A percentile compares a stretch with the other conserved stretches of the same genome.
Conservation (phyloP, 2,888 invertebrate genomes). For the Mythimna impura region DNA sequence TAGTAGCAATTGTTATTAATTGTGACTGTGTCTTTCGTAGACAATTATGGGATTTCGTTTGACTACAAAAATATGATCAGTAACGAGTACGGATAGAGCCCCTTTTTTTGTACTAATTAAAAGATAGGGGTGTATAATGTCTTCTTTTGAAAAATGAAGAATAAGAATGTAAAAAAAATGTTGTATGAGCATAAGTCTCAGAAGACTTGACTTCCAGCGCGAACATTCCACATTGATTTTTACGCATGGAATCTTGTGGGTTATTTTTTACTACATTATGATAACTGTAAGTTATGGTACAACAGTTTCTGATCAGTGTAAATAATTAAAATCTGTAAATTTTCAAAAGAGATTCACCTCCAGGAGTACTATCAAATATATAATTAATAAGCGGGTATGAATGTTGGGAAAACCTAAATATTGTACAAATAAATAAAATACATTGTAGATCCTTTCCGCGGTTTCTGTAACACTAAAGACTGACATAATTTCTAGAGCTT, state of each 20-base stretch:
- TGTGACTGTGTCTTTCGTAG: too few species aligned
- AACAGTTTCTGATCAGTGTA: slow-evolving; percentile 4
- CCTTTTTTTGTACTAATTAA: too few species aligned
- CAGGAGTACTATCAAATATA: neutral
- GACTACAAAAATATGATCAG: too few species aligned
- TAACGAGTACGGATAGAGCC: too few species aligned
- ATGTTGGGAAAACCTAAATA: slow-evolving; percentile 24
- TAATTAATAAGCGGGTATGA: slow-evolving; percentile 19
- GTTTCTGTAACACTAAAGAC: slow-evolving; percentile 44
- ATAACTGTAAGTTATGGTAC: neutral
- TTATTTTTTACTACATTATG: neutral
- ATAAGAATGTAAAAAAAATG: neutral
- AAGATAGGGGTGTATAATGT: neutral
- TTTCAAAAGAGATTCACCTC: neutral
- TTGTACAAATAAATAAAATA: slow-evolving; percentile 52
- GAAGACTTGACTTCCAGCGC: neutral
- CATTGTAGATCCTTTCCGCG: slow-evolving; percentile 5
- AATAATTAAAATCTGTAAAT: neutral
- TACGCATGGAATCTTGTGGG: neutral
- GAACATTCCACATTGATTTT: neutral
- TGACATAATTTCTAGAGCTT: slow-evolving; percentile 11
- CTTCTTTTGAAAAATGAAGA: neutral
- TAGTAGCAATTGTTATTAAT: too few species aligned
- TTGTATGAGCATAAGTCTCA: neutral
- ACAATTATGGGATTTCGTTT: too few species aligned